Evolutionary conservation across 2,797 vertebrate genomes (phyloP).

Genomic region (Sphenopsis melanotis): DNA sequence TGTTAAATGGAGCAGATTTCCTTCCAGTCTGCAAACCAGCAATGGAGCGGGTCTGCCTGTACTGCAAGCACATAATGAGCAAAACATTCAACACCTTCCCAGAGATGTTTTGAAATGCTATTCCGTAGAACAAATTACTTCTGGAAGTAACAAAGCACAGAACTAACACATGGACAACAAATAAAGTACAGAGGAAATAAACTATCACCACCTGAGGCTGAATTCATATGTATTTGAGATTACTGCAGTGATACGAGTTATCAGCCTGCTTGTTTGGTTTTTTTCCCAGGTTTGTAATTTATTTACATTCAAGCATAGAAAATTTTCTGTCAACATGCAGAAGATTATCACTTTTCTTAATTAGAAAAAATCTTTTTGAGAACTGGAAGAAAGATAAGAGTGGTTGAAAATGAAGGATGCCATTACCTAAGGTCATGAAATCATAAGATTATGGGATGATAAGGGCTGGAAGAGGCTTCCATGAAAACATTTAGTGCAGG

Average conservation of each 20-base stretch:
- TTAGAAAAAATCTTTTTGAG: neutral
- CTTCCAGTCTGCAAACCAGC: neutral
- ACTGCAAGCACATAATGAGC: neutral
- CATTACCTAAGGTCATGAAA: neutral
- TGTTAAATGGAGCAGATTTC: slow-evolving; percentile 11
- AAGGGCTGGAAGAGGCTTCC: rapidly evolving
- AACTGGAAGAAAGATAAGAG: neutral
- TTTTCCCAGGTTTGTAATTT: neutral
- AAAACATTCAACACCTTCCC: neutral
- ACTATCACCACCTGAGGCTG: neutral
- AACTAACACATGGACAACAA: neutral
- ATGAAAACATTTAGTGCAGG: neutral
- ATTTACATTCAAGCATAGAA: neutral
- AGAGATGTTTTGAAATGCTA: neutral
- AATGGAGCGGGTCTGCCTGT: neutral
- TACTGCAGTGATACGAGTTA: neutral
- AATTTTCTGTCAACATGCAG: neutral
- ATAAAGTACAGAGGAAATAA: neutral
- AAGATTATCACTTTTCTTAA: neutral
- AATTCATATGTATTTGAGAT: neutral
- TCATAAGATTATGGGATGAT: neutral
- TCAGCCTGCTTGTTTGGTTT: neutral
- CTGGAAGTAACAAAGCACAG: neutral
- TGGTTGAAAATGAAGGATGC: neutral
- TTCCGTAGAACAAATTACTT: neutral